Percentiles rank a stretch among this genome's conserved stretches.
Evolutionary conservation across 2,888 invertebrate genomes (phyloP).

Genomic region (Rhogogaster chlorosoma): DNA sequence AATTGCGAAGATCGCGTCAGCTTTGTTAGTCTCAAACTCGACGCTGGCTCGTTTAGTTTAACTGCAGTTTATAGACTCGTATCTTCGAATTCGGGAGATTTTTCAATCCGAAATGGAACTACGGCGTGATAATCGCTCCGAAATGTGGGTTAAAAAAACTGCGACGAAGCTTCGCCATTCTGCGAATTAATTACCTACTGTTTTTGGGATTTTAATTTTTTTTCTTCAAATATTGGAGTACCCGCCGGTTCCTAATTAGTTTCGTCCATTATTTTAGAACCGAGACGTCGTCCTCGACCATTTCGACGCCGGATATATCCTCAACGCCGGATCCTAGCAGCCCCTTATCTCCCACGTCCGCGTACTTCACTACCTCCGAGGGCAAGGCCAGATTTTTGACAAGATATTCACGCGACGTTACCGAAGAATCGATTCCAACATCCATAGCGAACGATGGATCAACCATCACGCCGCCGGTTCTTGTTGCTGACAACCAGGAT

Average conservation of each 20-base stretch:
- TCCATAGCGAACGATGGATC: constrained; percentile 63
- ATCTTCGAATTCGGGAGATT: neutral
- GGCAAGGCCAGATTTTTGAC: constrained; percentile 84
- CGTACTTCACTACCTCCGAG: constrained; percentile 84
- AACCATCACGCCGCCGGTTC: constrained; percentile 56
- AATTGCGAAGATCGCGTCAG: neutral
- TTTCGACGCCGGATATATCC: constrained; percentile 67
- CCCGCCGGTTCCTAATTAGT: neutral
- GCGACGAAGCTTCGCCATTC: neutral
- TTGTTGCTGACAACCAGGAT: constrained; percentile 70
- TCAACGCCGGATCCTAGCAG: constrained; percentile 76
- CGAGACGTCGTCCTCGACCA: constrained; percentile 69
- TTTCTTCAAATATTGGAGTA: no score
- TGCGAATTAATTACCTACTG: neutral
- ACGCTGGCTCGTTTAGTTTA: constrained; percentile 10
- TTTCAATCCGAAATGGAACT: neutral
- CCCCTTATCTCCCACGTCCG: constrained; percentile 82
- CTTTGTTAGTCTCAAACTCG: constrained; percentile 12
- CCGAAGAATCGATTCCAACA: constrained; percentile 66
- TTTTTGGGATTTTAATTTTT: neutral
- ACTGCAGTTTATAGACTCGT: neutral
- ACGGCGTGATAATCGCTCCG: neutral
- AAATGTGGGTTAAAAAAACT: neutral
- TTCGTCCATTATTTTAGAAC: constrained; percentile 63
- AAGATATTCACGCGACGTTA: constrained; percentile 81